Evolutionary conservation across 2,888 invertebrate species (phyloP), one percentile per base, ranked within the genome.

Genomic region (Exephanes ischioxanthus): DNA sequence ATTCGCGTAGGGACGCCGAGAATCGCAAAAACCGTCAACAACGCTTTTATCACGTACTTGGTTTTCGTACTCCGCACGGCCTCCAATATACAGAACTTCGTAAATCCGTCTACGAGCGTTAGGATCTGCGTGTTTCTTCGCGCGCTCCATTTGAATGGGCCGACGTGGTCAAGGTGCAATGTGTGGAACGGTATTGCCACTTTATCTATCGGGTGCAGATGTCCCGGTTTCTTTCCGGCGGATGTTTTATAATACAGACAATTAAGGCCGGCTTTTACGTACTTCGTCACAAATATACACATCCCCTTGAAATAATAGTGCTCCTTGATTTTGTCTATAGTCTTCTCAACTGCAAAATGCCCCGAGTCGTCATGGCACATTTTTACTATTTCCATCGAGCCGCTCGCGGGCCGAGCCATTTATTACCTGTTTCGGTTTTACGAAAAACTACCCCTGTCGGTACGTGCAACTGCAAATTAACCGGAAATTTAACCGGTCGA

Each of bases 111-210:
- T 0, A 94, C 90, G 3, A 91, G 80, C 0, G 89, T 91, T n/a
- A 94, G 78, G 16, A 94, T 71, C 53, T 94, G 88, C 4, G 85
- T 85, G 79, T 94, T 94, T n/a, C 90, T 90, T 0, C 76, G 87
- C 9, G 82, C 88, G 55, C 90, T 92, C n/a, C 87, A 90, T 7
- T 90, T 19, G 84, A 94, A 94, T 7, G 94, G 94, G 4, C 94
- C 94, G 3, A 94, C 79, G 83, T 94, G 94, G 86, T 94, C 94
- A 0, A 94, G 76, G 82, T 94, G 94, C n/a, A 94, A 37, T 0
- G 92, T 94, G 70, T 94, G 91, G 48, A 94, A 93, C 0, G 94
- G 94, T 9, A 89, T 87, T 0, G 88, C 80, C 3, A 90, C 87
- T 80, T 94, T 94, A 14, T 90, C 90, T 22, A 94, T 94, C 0